A percentile compares a stretch with the other conserved stretches of the same genome.
Conservation (phyloP, 1,140 invertebrate species). For the Anthonomus grandis region DNA sequence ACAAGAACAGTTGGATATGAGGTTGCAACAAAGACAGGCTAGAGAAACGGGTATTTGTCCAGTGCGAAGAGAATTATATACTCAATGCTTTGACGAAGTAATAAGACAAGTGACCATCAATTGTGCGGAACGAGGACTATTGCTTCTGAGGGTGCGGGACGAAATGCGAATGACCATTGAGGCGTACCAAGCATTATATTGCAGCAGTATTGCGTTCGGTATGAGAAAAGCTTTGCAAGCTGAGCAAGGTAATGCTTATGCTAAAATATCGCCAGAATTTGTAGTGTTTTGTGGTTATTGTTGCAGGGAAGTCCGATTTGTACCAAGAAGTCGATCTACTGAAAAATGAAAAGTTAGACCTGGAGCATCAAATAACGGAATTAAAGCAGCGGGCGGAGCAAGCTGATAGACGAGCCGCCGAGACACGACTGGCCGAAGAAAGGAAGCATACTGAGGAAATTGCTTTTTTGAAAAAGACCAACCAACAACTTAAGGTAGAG, state of each 20-base stretch:
- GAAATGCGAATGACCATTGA: conserved; percentile 95
- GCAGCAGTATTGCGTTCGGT: conserved; percentile 96
- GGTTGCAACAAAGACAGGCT: conserved; percentile 86
- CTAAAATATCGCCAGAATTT: background rate
- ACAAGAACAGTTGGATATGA: conserved; percentile 91
- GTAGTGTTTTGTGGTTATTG: background rate
- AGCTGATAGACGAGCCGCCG: conserved; percentile 77
- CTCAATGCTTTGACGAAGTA: conserved; percentile 94
- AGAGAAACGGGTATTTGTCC: conserved; percentile 97
- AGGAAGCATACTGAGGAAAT: conserved; percentile 91
- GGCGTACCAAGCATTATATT: conserved; percentile 91
- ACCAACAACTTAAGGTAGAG: conserved; percentile 86
- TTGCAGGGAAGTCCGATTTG: conserved; percentile 61
- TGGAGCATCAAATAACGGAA: conserved; percentile 79
- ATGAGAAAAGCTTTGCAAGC: conserved; percentile 95
- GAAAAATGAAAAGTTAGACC: conserved; percentile 62
- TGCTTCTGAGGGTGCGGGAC: conserved; percentile 88
- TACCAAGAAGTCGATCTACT: conserved; percentile 54
- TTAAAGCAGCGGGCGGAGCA: conserved; percentile 81
- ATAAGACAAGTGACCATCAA: conserved; percentile 96
- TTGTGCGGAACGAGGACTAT: conserved; percentile 92
- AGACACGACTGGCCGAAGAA: conserved; percentile 80
- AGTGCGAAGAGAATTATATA: conserved; percentile 88
- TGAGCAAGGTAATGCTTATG: conserved; percentile 54
- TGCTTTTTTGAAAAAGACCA: conserved; percentile 87